phyloP scores from a whole-genome alignment of 2,888 invertebrate species.

The Spialia ferax region DNA sequence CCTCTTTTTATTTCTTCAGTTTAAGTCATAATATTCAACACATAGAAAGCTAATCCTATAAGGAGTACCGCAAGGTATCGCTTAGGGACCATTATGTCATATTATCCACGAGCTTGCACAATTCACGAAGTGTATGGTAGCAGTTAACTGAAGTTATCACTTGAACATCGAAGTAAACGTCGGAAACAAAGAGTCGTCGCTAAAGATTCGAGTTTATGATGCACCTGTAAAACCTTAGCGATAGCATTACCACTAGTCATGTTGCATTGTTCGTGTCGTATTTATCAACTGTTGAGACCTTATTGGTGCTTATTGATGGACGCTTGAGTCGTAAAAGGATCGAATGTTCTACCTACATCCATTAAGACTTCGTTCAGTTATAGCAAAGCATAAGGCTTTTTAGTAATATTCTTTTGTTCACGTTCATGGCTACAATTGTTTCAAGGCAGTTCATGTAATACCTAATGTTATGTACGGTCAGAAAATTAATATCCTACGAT shows the following conservation, averaged over 20 bases:
- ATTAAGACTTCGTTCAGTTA: conserved; percentile 4
- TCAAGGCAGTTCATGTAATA: too few species aligned
- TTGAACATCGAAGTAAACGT: conserved; percentile 24
- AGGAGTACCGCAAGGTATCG: conserved; percentile 19
- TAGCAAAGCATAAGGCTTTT: conserved; percentile 16
- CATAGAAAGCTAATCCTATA: not conserved
- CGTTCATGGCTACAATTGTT: not conserved
- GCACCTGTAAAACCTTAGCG: conserved; percentile 42
- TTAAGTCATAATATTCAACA: not conserved
- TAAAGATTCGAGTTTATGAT: conserved; percentile 32
- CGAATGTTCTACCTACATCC: conserved; percentile 14
- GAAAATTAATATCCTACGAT: too few species aligned
- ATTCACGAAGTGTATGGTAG: conserved; percentile 9
- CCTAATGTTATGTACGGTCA: too few species aligned
- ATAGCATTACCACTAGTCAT: conserved; percentile 39
- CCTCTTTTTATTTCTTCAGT: not conserved
- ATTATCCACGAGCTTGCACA: not conserved
- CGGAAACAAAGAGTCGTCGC: conserved; percentile 33
- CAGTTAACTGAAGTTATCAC: conserved; percentile 27
- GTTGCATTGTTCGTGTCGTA: conserved; percentile 45
- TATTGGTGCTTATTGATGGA: conserved; percentile 26
- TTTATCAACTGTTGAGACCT: conserved; percentile 33
- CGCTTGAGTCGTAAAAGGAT: conserved; percentile 26
- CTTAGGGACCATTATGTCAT: conserved; percentile 7
- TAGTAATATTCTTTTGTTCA: not conserved